Evolutionary conservation across 2,797 vertebrate genomes (phyloP).

Genomic region (Gadopsis bispinosus): DNA sequence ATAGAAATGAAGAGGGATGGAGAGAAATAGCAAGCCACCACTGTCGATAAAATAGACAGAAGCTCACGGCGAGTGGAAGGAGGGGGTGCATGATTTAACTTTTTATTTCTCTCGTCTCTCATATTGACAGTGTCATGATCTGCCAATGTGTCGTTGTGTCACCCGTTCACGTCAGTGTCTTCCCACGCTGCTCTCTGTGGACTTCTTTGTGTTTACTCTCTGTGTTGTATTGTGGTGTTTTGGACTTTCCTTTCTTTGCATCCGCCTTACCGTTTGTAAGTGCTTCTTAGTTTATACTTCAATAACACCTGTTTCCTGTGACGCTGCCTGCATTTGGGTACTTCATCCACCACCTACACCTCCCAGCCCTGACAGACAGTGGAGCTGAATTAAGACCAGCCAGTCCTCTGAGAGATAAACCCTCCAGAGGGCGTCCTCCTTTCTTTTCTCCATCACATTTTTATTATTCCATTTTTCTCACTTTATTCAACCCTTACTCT

Average conservation of each 20-base stretch:
- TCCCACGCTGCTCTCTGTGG: too few relatives aligned
- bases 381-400: slow-evolving; percentile 30
- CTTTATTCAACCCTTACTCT: background rate
- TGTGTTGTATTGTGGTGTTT: too few relatives aligned
- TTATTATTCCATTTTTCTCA: background rate
- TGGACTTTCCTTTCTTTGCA: too few relatives aligned
- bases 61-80: background rate
- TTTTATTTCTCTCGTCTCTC: slow-evolving; percentile 41
- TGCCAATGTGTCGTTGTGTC: too few relatives aligned
- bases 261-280: too few relatives aligned
- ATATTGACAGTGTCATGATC: slow-evolving; percentile 7
- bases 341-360: too few relatives aligned
- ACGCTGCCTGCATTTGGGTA: too few relatives aligned
- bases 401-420: slow-evolving; percentile 26
- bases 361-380: background rate
- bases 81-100: slow-evolving; percentile 14
- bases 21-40: background rate
- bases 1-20: slow-evolving; percentile 20
- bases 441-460: background rate
- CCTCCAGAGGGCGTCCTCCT: slow-evolving; percentile 20
- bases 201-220: too few relatives aligned
- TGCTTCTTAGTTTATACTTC: too few relatives aligned
- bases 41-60: slow-evolving; percentile 19
- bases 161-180: too few relatives aligned
- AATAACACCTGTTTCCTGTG: too few relatives aligned